These are phyloP conservation scores for Leucozona laternaria DNA, from an alignment of 2,888 invertebrate genomes.

Conservation along the genomic window DNA sequence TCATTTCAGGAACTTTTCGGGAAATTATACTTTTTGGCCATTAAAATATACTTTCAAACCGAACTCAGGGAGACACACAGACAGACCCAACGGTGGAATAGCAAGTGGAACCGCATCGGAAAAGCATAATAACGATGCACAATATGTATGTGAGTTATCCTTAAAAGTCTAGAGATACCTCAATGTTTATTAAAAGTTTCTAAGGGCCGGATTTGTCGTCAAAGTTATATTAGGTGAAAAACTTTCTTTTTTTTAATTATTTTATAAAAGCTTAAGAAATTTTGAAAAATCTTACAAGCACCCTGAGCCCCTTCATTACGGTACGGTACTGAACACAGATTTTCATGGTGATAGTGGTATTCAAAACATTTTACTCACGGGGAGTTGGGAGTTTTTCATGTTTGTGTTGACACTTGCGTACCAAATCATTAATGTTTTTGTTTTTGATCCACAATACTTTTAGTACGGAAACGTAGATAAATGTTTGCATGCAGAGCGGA, in stretches of 20 bases:
- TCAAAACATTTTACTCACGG: too few species aligned
- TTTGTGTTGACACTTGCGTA: too few species aligned
- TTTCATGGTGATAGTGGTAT: too few species aligned
- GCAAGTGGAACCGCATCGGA: not conserved
- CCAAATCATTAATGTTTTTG: too few species aligned
- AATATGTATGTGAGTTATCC: not conserved
- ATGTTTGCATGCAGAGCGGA: too few species aligned
- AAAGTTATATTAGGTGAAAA: not conserved
- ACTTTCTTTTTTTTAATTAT: not conserved
- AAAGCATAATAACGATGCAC: conserved; percentile 15
- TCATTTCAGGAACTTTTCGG: conserved; percentile 41
- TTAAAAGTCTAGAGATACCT: not conserved
- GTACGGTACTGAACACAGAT: too few species aligned
- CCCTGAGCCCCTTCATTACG: too few species aligned
- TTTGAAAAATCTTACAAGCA: too few species aligned
- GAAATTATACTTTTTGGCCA: conserved; percentile 72
- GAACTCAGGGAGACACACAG: not conserved
- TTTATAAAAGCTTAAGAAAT: too few species aligned
- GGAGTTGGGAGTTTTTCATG: too few species aligned
- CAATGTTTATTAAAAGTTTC: not conserved
- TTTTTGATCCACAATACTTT: too few species aligned
- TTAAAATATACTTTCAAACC: conserved; percentile 66
- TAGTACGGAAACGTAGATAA: too few species aligned
- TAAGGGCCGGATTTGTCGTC: not conserved
- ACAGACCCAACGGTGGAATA: not conserved